Evolutionary conservation across 1,140 invertebrate species (phyloP).

Genomic region (Hormaphis cornu): DNA sequence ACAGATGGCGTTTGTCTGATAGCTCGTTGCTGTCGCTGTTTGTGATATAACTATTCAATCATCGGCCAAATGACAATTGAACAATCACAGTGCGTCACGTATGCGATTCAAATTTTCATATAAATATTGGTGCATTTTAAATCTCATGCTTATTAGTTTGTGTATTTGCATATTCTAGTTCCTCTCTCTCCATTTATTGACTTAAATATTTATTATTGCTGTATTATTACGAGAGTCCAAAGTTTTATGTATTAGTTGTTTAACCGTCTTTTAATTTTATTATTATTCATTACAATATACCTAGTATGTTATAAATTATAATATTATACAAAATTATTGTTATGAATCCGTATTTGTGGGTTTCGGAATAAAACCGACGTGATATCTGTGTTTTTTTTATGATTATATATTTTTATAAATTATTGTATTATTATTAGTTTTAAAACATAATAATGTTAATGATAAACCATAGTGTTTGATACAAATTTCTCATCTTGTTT

Average conservation of each 20-base stretch:
- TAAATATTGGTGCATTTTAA: constrained; percentile 5
- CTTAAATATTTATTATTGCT: constrained; percentile 28
- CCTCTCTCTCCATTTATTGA: constrained; percentile 10
- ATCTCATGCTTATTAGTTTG: constrained; percentile 22
- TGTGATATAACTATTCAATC: neutral
- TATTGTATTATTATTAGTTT: neutral
- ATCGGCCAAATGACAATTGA: constrained; percentile 12
- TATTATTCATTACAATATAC: neutral
- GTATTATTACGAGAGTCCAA: neutral
- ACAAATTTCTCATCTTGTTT: neutral
- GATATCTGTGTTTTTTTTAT: neutral
- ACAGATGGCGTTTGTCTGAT: constrained; percentile 29
- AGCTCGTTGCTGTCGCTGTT: neutral
- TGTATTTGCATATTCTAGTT: constrained; percentile 27
- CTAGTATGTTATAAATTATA: no score
- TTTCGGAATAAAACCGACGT: neutral
- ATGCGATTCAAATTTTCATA: neutral
- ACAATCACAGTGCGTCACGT: neutral
- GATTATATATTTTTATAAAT: constrained; percentile 14
- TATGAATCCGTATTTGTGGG: neutral
- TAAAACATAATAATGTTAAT: neutral
- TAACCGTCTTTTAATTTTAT: neutral
- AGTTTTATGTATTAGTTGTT: neutral
- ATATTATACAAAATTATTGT: neutral
- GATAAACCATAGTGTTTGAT: neutral